A percentile compares a stretch with the other conserved stretches of the same genome.
These are phyloP conservation scores for Cryptomyrus ogoouensis DNA, from an alignment of 2,113 vertebrate genomes.

Conservation along the genomic window DNA sequence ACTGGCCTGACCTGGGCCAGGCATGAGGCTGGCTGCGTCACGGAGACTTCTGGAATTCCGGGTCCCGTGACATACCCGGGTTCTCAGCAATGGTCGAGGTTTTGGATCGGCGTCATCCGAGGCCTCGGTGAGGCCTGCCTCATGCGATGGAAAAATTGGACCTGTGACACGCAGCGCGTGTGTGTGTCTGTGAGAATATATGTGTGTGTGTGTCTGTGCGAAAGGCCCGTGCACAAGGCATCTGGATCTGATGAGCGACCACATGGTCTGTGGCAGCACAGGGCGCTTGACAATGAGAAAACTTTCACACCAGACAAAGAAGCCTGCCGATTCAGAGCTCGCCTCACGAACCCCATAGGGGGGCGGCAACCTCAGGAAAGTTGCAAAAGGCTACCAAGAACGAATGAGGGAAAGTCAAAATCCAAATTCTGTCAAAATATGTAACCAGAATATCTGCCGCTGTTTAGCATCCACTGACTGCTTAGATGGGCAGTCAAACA, in stretches of 20 bases:
- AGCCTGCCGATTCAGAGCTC: neutral
- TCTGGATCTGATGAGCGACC: conserved; percentile 58
- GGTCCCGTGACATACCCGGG: neutral
- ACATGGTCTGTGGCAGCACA: conserved; percentile 36
- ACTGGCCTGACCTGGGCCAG: neutral
- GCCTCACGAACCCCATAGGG: neutral
- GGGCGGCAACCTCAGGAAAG: neutral
- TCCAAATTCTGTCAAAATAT: neutral
- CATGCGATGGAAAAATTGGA: conserved; percentile 18
- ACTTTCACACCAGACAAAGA: conserved; percentile 16
- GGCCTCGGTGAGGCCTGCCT: neutral
- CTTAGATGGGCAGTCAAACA: neutral
- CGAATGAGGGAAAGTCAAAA: neutral
- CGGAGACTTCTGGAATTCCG: neutral
- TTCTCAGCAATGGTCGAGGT: neutral
- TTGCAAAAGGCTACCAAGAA: neutral
- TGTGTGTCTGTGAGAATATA: conserved; percentile 5
- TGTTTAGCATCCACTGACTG: neutral
- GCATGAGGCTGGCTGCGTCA: neutral
- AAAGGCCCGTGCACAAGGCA: conserved; percentile 35
- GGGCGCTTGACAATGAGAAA: conserved; percentile 23
- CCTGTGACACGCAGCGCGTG: conserved; percentile 17
- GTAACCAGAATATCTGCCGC: neutral
- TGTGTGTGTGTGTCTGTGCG: neutral
- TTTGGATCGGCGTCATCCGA: neutral